These are phyloP conservation scores for Zoanthus sansibaricus DNA, from an alignment of 92 coral and sea anemone species.

Conservation along the genomic window DNA sequence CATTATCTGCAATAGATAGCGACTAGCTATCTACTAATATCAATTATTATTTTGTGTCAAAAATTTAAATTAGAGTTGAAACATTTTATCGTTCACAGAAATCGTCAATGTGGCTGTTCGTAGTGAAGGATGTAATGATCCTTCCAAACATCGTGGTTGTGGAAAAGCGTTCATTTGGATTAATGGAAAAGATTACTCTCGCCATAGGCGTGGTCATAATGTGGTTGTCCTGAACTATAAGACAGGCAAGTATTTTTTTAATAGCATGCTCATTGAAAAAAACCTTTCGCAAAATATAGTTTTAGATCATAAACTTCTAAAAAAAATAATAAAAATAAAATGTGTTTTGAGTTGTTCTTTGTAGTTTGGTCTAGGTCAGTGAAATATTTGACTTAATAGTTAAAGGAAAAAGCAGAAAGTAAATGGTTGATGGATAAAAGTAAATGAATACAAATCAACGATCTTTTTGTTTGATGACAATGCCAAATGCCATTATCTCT, in stretches of 20 bases:
- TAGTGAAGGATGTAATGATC: slow-evolving; percentile 62
- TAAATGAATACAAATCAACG: too few relatives aligned
- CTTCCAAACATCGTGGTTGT: slow-evolving; percentile 49
- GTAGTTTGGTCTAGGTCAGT: neutral
- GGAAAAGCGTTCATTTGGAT: slow-evolving; percentile 57
- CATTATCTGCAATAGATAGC: too few relatives aligned
- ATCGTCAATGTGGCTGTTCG: slow-evolving; percentile 29
- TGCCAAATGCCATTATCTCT: too few relatives aligned
- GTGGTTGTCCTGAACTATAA: slow-evolving; percentile 46
- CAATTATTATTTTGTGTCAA: too few relatives aligned
- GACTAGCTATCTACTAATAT: neutral
- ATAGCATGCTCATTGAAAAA: neutral
- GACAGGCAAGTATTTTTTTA: slow-evolving; percentile 34
- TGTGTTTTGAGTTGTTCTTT: neutral
- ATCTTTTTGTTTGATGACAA: too few relatives aligned
- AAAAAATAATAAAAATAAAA: too few relatives aligned
- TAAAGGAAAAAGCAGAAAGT: too few relatives aligned
- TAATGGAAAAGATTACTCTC: slow-evolving; percentile 51
- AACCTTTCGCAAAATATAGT: neutral
- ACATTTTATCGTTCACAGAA: neutral
- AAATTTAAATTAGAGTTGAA: too few relatives aligned
- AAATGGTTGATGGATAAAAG: too few relatives aligned
- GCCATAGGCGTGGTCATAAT: slow-evolving; percentile 52
- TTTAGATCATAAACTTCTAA: too few relatives aligned
- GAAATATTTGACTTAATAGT: too few relatives aligned